Evolutionary conservation across 2,113 vertebrate species (phyloP).

Genomic region (Anolis sagrei): DNA sequence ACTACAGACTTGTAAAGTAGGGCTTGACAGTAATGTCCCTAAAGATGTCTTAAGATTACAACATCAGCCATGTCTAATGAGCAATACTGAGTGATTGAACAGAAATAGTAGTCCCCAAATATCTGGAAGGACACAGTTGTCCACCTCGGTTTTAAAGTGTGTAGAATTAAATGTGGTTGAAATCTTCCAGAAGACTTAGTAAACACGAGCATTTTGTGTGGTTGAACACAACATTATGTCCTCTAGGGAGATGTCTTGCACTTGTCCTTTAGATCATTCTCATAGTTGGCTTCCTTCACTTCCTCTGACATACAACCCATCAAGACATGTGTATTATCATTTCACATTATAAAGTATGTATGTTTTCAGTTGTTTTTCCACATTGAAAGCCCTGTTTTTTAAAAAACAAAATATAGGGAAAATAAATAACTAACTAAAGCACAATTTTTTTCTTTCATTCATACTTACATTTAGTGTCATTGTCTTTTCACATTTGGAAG

Average conservation of each 20-base stretch:
- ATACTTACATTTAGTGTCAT: slow-evolving; percentile 17
- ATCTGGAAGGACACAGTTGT: not conserved
- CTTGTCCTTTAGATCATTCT: not conserved
- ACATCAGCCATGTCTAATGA: no score
- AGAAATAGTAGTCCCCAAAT: not conserved
- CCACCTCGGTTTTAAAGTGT: not conserved
- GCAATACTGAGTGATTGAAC: not conserved
- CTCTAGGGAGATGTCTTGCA: not conserved
- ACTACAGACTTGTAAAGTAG: not conserved
- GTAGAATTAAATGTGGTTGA: not conserved
- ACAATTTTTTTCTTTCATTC: slow-evolving; percentile 43
- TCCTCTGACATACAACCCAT: not conserved
- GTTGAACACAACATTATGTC: not conserved
- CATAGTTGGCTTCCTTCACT: not conserved
- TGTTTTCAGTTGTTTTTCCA: slow-evolving; percentile 4
- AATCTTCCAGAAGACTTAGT: not conserved
- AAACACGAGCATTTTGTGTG: not conserved
- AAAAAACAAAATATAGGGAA: not conserved
- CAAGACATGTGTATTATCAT: not conserved
- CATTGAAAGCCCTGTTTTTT: not conserved
- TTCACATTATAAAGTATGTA: not conserved
- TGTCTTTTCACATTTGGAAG: slow-evolving; percentile 48
- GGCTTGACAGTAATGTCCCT: not conserved
- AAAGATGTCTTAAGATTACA: not conserved
- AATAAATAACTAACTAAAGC: slow-evolving; percentile 19